These are phyloP conservation scores for Dasyurus viverrinus DNA, from an alignment of 2,113 vertebrate species.

Conservation along the genomic window DNA sequence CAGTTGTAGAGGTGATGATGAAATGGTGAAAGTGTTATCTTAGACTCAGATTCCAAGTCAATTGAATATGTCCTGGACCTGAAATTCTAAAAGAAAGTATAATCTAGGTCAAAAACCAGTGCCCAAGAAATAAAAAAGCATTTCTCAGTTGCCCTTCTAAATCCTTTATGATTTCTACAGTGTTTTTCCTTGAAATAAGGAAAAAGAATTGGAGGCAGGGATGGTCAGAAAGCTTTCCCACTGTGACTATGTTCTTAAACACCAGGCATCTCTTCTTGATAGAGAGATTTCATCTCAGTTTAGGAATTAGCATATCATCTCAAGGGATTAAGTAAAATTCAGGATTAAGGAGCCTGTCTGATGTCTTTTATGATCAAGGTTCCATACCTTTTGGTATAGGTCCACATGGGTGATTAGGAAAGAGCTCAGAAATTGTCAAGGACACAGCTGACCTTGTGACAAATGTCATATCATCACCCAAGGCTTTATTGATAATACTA, in stretches of 20 bases:
- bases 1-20: fast-evolving
- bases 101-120: not conserved
- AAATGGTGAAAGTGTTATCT: not conserved
- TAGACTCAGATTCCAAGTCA: not conserved
- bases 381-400: not conserved
- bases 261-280: not conserved
- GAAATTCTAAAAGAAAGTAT: not conserved
- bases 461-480: not conserved
- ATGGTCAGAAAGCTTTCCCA: not conserved
- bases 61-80: not conserved
- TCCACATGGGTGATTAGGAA: not conserved
- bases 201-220: not conserved
- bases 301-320: not conserved
- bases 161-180: not conserved
- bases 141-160: not conserved
- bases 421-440: not conserved
- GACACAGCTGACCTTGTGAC: not conserved
- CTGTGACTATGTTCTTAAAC: not conserved
- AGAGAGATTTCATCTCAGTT: not conserved
- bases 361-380: not conserved
- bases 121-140: not conserved
- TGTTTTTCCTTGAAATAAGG: not conserved
- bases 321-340: not conserved
- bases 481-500: not conserved
- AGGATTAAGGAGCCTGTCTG: not conserved